These are phyloP conservation scores for Camponotus fellah DNA, from an alignment of 2,888 invertebrate species.

Conservation along the genomic window DNA sequence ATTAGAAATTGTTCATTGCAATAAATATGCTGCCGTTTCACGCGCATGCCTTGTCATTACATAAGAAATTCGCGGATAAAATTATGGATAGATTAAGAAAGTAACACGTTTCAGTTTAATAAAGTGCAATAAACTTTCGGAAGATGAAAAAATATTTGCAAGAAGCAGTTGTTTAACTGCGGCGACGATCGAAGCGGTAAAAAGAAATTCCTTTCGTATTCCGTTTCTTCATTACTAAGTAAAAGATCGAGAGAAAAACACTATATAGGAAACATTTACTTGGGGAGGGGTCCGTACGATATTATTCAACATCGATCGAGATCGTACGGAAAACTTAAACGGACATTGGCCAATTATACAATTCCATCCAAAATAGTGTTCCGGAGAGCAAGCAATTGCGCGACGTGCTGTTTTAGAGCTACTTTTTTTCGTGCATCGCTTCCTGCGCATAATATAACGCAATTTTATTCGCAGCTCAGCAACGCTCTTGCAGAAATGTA, in stretches of 20 bases:
- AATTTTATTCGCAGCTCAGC: constrained; percentile 31
- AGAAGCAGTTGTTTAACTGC: constrained; percentile 1
- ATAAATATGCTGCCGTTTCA: not conserved
- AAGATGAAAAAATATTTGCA: not conserved
- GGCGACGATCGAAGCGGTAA: not conserved
- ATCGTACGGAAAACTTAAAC: constrained; percentile 53
- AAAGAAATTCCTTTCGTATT: constrained; percentile 19
- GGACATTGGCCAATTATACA: constrained; percentile 54
- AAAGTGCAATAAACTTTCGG: not conserved
- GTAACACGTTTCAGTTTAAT: not conserved
- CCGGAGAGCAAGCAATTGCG: constrained; percentile 63
- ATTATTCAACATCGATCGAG: constrained; percentile 59
- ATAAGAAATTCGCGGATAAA: not conserved
- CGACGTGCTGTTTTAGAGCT: constrained; percentile 64
- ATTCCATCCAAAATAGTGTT: constrained; percentile 60
- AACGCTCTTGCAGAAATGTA: constrained; percentile 19
- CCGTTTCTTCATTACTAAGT: constrained; percentile 19
- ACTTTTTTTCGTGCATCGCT: constrained; percentile 63
- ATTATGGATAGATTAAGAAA: not conserved
- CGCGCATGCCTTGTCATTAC: not conserved
- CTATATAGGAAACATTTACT: not conserved
- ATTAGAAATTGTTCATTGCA: not conserved
- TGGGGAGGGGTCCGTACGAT: not conserved
- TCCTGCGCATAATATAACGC: constrained; percentile 61
- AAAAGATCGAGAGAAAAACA: constrained; percentile 25